phyloP scores from a whole-genome alignment of 2,888 invertebrate genomes.

The Aleiodes testaceus region DNA sequence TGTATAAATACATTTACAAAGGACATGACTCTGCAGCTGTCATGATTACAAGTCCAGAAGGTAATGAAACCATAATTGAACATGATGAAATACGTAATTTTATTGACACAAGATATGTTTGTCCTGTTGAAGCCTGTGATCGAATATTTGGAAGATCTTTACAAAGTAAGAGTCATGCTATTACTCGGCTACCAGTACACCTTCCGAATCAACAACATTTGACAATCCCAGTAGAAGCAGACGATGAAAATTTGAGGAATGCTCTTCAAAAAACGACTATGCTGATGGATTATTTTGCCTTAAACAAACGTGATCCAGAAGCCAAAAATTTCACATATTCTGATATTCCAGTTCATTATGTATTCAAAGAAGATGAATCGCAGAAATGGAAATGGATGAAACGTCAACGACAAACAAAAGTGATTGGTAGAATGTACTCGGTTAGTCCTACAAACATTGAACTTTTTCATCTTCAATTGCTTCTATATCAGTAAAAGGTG shows the following conservation, averaged over 20 bases:
- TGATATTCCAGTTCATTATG: too few relatives aligned
- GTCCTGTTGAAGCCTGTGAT: conserved; percentile 50
- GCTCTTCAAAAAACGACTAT: conserved; percentile 38
- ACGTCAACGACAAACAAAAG: conserved; percentile 28
- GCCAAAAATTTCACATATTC: too few relatives aligned
- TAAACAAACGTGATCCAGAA: too few relatives aligned
- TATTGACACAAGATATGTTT: conserved; percentile 50
- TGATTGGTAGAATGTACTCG: conserved; percentile 12
- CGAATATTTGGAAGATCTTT: conserved; percentile 48
- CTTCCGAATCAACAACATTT: conserved; percentile 46
- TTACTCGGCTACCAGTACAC: conserved; percentile 47
- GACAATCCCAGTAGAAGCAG: conserved; percentile 15
- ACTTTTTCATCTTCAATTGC: conserved; percentile 52
- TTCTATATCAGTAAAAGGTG: conserved; percentile 57
- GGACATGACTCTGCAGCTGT: conserved; percentile 50
- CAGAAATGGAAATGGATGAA: too few relatives aligned
- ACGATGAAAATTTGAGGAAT: conserved; percentile 31
- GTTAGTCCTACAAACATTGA: conserved; percentile 56
- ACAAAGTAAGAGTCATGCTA: conserved; percentile 34
- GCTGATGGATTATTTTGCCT: too few relatives aligned
- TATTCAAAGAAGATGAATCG: too few relatives aligned
- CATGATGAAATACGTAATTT: conserved; percentile 50
- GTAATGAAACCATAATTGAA: neutral
- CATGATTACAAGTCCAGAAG: neutral
- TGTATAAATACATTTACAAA: conserved; percentile 56